Conservation (phyloP, 1,140 invertebrate species). For the Philotrypesis tridentata region DNA sequence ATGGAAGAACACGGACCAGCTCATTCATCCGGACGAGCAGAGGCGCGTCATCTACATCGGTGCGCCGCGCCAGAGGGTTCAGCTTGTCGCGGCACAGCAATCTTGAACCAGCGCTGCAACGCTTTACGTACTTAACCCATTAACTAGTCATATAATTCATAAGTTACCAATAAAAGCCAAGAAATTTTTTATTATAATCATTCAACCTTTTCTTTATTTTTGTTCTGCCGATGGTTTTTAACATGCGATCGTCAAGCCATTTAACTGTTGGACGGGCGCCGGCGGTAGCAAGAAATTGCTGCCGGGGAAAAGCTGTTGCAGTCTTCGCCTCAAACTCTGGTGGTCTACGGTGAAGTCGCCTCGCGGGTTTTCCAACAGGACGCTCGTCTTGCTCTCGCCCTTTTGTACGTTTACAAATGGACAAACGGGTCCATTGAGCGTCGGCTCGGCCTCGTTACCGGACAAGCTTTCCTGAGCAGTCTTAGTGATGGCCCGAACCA, state of each 20-base stretch:
- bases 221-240: background rate
- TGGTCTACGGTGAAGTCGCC: constrained; percentile 64
- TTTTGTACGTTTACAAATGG: constrained; percentile 82
- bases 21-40: constrained; percentile 71
- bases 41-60: constrained; percentile 68
- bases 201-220: background rate
- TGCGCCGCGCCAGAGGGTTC: constrained; percentile 33
- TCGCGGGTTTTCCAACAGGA: constrained; percentile 85
- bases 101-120: background rate
- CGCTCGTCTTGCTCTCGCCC: constrained; percentile 75
- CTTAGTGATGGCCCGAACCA: constrained; percentile 59
- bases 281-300: constrained; percentile 31
- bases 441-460: constrained; percentile 48
- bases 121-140: background rate
- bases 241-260: constrained; percentile 37
- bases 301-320: constrained; percentile 31
- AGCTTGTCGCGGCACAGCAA: constrained; percentile 30
- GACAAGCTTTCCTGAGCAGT: background rate
- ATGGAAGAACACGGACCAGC: constrained; percentile 71
- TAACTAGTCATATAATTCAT: constrained; percentile 14
- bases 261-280: background rate
- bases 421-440: constrained; percentile 73
- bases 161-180: constrained; percentile 30
- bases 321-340: constrained; percentile 42
- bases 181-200: constrained; percentile 1